Base-by-base conservation (phyloP, 2,888 invertebrate genomes). In the Trichogramma dendrolimi region DNA sequence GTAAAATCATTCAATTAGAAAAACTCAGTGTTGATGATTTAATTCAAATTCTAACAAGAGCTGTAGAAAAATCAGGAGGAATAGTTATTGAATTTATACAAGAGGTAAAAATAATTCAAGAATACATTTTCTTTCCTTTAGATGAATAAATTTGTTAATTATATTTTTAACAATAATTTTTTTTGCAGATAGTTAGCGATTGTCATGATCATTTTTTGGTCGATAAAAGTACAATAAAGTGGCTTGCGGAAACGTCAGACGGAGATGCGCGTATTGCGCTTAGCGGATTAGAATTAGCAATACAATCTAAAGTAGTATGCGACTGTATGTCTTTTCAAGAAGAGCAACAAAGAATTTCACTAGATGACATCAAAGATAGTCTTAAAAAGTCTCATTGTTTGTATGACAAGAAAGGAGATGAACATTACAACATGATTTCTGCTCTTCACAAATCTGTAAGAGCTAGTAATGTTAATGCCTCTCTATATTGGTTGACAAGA, bases 391-490 rank as follows among this genome's bases (percentile, higher is more conserved):
- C 89, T 1, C 91, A 92, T 74, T 83, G 91, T 75, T 73, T 91
- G 46, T 92, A 92, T 76, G 92, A 92, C 74, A 83, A 85, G 60
- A 84, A 85, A 75, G 92, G 92, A 6, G 92, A 92, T 55, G 90
- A 92, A 73, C 92, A 92, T 78, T 92, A 91, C 77, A 90, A 92
- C 75, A 85, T 86, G 47, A 87, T 91, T 70, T 92, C 92, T 1
- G 92, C 92, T 0, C 80, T 92, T 68, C 92, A 92, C 72, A 92
- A 93, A 78, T 89, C 91, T 0, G 87, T 93, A 56, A 83, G 92
- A 68, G 91, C 91, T 0, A 86, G 90, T 14, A 89, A 91, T 75
- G 88, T 86, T 65, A 90, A 89, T 78, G 92, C 91, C 3, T 86
- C 92, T 10, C 78, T 93, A 47, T 92, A 92, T 75, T 93, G 92